phyloP scores from a whole-genome alignment of 1,140 invertebrate species.

The Drosophila nasuta region DNA sequence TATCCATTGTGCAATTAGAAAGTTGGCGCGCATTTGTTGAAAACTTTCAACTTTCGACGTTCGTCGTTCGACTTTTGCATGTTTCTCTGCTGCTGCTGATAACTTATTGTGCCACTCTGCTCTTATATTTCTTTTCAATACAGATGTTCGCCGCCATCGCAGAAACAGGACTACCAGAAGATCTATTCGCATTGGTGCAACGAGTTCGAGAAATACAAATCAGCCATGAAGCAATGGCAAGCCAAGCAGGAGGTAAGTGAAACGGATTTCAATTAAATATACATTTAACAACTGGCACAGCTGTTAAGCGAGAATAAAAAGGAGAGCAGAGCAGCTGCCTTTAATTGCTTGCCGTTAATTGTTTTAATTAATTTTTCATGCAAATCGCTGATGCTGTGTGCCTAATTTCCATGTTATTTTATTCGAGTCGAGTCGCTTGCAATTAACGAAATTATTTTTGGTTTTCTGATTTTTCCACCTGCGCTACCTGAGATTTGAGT shows the following conservation, averaged over 20 bases:
- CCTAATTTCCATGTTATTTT: conserved; percentile 71
- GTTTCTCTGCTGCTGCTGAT: conserved; percentile 38
- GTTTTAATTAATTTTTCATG: conserved; percentile 82
- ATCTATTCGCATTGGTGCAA: conserved; percentile 93
- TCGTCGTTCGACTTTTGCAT: conserved; percentile 26
- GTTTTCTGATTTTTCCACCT: conserved; percentile 19
- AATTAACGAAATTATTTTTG: conserved; percentile 60
- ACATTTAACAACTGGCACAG: conserved; percentile 32
- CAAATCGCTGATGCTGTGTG: conserved; percentile 49
- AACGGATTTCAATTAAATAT: conserved; percentile 50
- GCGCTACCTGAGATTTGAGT: neutral
- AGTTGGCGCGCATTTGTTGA: conserved; percentile 33
- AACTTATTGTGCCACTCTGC: conserved; percentile 44
- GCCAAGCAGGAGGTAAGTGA: conserved; percentile 89
- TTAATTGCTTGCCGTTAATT: conserved; percentile 67
- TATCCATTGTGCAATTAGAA: conserved; percentile 49
- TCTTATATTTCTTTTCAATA: neutral
- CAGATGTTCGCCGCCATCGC: conserved; percentile 89
- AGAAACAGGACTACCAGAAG: conserved; percentile 90
- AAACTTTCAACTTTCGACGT: conserved; percentile 32
- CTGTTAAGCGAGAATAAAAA: neutral
- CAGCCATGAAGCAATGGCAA: conserved; percentile 91
- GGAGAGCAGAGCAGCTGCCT: conserved; percentile 43
- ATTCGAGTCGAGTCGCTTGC: conserved; percentile 38
- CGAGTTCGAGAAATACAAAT: conserved; percentile 92